Percentiles rank a stretch among this genome's conserved stretches.
These are phyloP conservation scores for Hirudo medicinalis DNA, from an alignment of 1,140 invertebrate species.

Conservation along the genomic window DNA sequence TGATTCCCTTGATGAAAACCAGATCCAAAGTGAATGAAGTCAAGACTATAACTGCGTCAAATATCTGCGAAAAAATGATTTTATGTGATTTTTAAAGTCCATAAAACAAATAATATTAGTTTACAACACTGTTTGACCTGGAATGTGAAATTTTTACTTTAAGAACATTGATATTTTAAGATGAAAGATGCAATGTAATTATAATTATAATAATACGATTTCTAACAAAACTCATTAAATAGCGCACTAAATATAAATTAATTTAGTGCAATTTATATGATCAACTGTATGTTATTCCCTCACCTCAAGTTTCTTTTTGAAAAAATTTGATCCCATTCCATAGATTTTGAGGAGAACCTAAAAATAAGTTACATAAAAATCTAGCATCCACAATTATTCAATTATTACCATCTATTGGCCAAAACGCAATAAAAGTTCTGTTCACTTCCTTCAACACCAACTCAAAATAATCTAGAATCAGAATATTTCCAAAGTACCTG, in stretches of 20 bases:
- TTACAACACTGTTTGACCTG: no score
- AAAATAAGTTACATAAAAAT: conserved; percentile 11
- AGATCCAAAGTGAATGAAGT: conserved; percentile 22
- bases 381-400: not conserved
- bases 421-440: no score
- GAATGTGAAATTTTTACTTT: no score
- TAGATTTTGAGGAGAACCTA: conserved; percentile 19
- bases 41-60: conserved; percentile 22
- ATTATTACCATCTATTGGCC: no score
- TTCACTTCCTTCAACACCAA: not conserved
- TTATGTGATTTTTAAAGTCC: no score
- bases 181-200: not conserved
- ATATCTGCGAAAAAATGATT: conserved; percentile 17
- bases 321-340: conserved; percentile 20
- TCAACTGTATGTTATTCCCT: not conserved
- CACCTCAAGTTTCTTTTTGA: conserved; percentile 22
- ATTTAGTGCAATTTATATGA: not conserved
- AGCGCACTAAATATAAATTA: not conserved
- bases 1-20: conserved; percentile 20
- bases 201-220: not conserved
- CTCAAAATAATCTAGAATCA: not conserved
- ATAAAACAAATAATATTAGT: no score
- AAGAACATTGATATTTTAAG: no score
- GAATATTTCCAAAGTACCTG: conserved; percentile 17
- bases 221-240: not conserved